Conservation (phyloP, 2,113 vertebrate species). For the Azemiops feae region DNA sequence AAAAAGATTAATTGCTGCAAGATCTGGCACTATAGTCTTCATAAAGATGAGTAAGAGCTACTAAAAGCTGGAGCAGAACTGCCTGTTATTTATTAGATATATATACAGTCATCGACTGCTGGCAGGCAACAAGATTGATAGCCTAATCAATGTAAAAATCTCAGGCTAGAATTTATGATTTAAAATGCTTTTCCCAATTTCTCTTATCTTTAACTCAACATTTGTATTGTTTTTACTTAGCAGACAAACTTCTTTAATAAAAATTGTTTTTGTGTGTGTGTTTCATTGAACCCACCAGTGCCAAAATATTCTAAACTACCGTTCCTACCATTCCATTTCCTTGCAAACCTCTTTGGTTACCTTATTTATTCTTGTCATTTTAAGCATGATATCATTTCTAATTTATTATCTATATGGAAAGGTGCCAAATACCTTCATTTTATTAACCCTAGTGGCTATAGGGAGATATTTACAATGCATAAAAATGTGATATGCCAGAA, state of each 20-base stretch:
- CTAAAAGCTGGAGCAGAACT: conserved; percentile 28
- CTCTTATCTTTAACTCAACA: not conserved
- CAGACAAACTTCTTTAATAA: not conserved
- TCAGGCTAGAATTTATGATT: conserved; percentile 6
- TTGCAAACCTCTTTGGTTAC: not conserved
- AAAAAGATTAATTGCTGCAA: not conserved
- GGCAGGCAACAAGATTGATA: conserved; percentile 21
- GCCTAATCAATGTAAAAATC: conserved; percentile 40
- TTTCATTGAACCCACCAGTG: conserved; percentile 14
- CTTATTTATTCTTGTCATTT: not conserved
- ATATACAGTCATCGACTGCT: conserved; percentile 3
- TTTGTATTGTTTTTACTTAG: not conserved
- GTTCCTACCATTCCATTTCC: not conserved
- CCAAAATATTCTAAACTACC: not conserved
- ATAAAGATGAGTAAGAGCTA: conserved; percentile 19
- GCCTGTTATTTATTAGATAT: conserved; percentile 19
- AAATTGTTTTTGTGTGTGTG: not conserved
- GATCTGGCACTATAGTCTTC: conserved; percentile 20
- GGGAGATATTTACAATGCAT: not conserved
- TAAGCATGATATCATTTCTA: not conserved
- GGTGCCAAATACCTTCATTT: conserved; percentile 11
- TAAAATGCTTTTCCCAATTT: not conserved
- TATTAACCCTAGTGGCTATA: not conserved
- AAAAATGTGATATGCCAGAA: not conserved
- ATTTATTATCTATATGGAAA: not conserved